Percentiles rank a stretch among this genome's conserved stretches.
These are phyloP conservation scores for Agrotis clavis DNA, from an alignment of 2,888 invertebrate genomes.

Conservation along the genomic window DNA sequence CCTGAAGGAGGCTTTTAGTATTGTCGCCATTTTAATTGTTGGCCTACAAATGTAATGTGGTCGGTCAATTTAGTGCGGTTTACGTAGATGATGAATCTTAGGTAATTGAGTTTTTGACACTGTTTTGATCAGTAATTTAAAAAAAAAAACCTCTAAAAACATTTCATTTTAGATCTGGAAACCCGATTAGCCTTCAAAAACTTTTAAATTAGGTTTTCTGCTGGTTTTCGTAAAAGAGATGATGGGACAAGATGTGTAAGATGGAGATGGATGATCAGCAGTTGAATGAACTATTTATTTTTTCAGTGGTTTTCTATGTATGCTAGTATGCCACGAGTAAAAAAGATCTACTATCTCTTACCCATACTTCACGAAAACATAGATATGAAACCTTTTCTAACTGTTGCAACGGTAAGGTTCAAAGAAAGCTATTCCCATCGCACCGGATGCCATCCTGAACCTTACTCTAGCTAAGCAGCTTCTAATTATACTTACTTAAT, in stretches of 20 bases:
- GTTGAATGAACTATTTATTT: no score
- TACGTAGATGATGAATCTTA: neutral
- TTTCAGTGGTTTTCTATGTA: no score
- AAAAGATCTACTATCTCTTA: neutral
- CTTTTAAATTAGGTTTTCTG: no score
- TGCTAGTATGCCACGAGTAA: neutral
- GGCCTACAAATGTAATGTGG: constrained; percentile 11
- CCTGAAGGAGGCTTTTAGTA: constrained; percentile 16
- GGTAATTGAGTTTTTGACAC: constrained; percentile 1
- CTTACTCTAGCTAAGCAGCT: constrained; percentile 35
- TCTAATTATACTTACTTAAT: constrained; percentile 51
- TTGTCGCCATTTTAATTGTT: constrained; percentile 41
- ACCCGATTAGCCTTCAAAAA: no score
- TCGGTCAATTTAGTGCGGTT: neutral
- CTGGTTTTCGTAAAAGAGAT: no score
- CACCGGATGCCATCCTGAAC: constrained; percentile 32
- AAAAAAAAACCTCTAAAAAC: no score
- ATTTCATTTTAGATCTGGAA: no score
- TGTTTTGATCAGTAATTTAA: neutral
- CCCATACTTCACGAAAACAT: no score
- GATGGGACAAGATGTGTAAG: no score
- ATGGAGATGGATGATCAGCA: no score
- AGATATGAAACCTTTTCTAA: neutral
- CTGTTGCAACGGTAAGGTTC: neutral
- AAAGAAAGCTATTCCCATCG: constrained; percentile 1